Conservation (phyloP, 1,140 invertebrate genomes). For the Popillia japonica region DNA sequence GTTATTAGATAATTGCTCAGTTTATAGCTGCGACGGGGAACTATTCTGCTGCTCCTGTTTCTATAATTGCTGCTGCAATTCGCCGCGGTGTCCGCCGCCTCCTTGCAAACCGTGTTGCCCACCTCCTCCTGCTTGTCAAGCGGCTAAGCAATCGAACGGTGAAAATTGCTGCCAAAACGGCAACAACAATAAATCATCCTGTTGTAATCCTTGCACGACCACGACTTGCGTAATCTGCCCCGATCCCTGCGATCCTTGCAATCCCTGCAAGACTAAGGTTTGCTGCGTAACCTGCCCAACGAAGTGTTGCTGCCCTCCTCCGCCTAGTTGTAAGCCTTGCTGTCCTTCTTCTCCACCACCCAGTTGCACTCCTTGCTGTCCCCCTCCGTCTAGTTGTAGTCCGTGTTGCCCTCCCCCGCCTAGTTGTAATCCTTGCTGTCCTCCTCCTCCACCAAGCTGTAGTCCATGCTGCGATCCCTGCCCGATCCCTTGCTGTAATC, state of each 20-base stretch:
- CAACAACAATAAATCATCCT: not conserved
- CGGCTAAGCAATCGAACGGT: conserved; percentile 20
- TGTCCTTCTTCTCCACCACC: conserved; percentile 46
- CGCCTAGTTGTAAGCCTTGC: conserved; percentile 40
- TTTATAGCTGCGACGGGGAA: conserved; percentile 57
- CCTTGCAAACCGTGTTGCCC: conserved; percentile 29
- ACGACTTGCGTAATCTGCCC: conserved; percentile 7
- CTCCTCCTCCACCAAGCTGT: too few relatives aligned
- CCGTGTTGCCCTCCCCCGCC: not conserved
- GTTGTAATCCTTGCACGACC: conserved; percentile 26
- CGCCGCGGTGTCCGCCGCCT: conserved; percentile 40
- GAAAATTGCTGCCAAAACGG: not conserved
- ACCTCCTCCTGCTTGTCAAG: not conserved
- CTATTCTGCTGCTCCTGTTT: conserved; percentile 59
- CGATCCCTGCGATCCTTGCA: conserved; percentile 33
- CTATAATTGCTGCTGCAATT: conserved; percentile 42
- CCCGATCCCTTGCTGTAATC: conserved; percentile 46
- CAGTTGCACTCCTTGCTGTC: conserved; percentile 42
- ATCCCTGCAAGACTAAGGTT: conserved; percentile 40
- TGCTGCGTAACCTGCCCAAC: conserved; percentile 38
- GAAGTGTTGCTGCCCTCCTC: not conserved
- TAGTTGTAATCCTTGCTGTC: conserved; percentile 41
- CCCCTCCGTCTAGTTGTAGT: not conserved
- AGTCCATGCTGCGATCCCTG: conserved; percentile 48
- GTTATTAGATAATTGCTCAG: conserved; percentile 55